Evolutionary conservation across 1,140 invertebrate species (phyloP), one percentile per base, ranked within the genome.

Genomic region (Lethocerus indicus): DNA sequence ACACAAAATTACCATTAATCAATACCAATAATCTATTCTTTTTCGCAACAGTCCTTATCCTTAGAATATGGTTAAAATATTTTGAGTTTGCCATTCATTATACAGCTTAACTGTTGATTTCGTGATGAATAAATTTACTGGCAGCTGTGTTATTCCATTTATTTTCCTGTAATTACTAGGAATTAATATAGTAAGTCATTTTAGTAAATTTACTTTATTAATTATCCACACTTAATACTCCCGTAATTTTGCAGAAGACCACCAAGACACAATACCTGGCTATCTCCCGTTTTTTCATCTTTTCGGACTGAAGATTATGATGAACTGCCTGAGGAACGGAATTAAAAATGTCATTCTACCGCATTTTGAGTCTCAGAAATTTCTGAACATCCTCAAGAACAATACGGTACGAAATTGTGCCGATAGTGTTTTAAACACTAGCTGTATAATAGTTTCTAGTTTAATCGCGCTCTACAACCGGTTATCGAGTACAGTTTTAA

Each of bases 231-330:
- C 16, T 41, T 5, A 37, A 42, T 24, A 7, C 26, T 20, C 18
- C 39, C 12, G 6, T n/a, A 29, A 27, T 2, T 51, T 70, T 69
- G 3, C 61, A 76, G 72, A 57, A 12, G 59, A 59, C 16, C 54
- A 54, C 49, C 69, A 72, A 58, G 72, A 78, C 39, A 63, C 72
- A 0, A 56, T 73, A 1, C 68, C 80, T 1, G 61, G 61, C 1
- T 65, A 90, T 5, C 61, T 93, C 36, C 89, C 89, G 4, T 76
- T 88, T 60, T 93, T 81, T 56, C 90, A 94, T 59, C 82, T 82
- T 49, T 93, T 83, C 60, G 87, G 87, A 0, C 67, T 90, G 47
- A 71, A 67, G 9, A 57, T 66, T 1, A 53, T 72, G 1, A 63
- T 74, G 56, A 9, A 32, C 9, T 9, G 29, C n/a, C 29, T 32